Base-by-base conservation (phyloP, 2,797 vertebrate genomes). In the Dryobates pubescens region DNA sequence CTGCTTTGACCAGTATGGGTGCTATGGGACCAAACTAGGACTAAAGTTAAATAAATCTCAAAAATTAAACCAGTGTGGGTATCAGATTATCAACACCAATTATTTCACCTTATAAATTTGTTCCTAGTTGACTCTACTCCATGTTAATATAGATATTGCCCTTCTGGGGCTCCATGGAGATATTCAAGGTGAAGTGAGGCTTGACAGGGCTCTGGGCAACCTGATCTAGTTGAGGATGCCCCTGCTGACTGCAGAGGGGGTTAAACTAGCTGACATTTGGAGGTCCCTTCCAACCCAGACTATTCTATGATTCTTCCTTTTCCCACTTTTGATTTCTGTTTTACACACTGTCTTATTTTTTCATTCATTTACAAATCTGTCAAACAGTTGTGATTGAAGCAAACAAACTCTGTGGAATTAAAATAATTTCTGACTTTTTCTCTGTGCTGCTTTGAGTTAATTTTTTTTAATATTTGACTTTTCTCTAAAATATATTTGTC, bases 401-500 rank as follows among this genome's bases (percentile, higher is more conserved):
- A 84, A 57, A 10, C 20, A 84, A 57, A 10, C 0, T 86, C 41
- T 73, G 27, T 54, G 30, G 27, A 75, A 29, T 34, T 30, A 45
- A 73, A 73, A 64, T 79, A 36, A 70, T 9, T 10, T 17, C 10
- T 41, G 27, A 38, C 17, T 26, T 85, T 59, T 72, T 54, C 17
- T 51, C 12, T n/a, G 5, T 34, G 7, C 8, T 1, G 2, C 20
- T 57, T 57, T 5, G 6, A 43, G n/a, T 1, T 87, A 23, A 5
- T 13, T 5, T 89, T n/a, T 89, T 63, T 69, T 67, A 62, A 17
- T 27, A 63, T 69, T 87, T 92, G 79, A 13, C 4, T 88, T 83
- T 75, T 4, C 10, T 88, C 17, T 76, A 63, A 78, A 67, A 47
- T 32, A 19, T 54, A 38, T 78, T 82, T 81, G 38, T 67, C n/a